Evolutionary conservation across 2,113 vertebrate species (phyloP), one percentile per base, ranked within the genome.

Genomic region (Callorhinus ursinus): DNA sequence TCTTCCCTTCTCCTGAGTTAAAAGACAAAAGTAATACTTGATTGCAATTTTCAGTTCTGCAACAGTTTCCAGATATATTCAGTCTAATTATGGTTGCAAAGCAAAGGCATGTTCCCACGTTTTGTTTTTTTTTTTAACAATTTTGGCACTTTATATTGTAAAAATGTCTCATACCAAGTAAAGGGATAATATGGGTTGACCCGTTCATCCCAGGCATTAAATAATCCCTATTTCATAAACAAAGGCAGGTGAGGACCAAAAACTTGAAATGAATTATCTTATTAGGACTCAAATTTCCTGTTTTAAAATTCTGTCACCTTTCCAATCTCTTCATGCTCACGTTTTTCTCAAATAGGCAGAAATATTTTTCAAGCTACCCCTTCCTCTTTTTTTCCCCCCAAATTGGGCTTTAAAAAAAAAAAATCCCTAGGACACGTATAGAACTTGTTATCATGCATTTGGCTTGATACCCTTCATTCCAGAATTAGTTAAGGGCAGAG

Each of bases 21-120:
- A 42, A n/a, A 12, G 4, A 55, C 1, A n/a, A 21, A 57, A 18
- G 21, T 46, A 0, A 46, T 36, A 10, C 28, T 21, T 26, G 1
- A 16, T 12, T n/a, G 2, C 16, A 51, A 9, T 57, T 49, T 49
- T 24, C 11, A 79, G 19, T 19, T 31, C 24, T 5, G 7, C 14
- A 11, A 16, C 2, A 2, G 1, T 31, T 67, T 24, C 15, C 24
- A 7, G 18, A 8, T 24, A 12, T 5, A 57, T 13, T 19, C 2
- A 12, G 5, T 16, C 26, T 14, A 21, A 28, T 28, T 28, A 24
- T 13, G 1, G 21, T 22, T 9, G 19, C 53, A 19, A 12, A 53
- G 19, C 2, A 16, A 81, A 28, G 31, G 5, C 3, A 2, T 0
- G 0, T 6, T 24, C 51, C 74, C 18, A 12, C 0, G 19, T 9